Conservation (phyloP, 2,888 invertebrate species). For the Drosophila incognita region DNA sequence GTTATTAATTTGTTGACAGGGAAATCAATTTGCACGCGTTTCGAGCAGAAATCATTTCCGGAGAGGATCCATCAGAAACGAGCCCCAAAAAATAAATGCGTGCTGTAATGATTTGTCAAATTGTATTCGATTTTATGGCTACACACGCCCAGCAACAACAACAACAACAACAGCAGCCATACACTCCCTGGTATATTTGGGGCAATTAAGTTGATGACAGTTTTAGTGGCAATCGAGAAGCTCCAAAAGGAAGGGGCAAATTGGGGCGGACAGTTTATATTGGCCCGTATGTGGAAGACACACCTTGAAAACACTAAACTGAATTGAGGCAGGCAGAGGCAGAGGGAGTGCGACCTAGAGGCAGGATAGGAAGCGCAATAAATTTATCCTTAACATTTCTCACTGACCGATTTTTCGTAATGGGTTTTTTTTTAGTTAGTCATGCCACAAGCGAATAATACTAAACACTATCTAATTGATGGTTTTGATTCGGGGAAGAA, state of each 20-base stretch:
- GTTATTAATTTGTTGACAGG: slow-evolving; percentile 69
- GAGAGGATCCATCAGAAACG: slow-evolving; percentile 36
- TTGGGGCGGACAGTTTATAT: slow-evolving; percentile 6
- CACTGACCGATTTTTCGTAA: slow-evolving; percentile 14
- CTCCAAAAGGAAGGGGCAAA: neutral
- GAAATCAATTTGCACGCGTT: slow-evolving; percentile 62
- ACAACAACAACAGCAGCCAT: slow-evolving; percentile 5
- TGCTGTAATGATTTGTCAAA: slow-evolving; percentile 61
- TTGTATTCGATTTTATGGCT: slow-evolving; percentile 57
- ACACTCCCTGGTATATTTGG: slow-evolving; percentile 61
- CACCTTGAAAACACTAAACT: slow-evolving; percentile 45
- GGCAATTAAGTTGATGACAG: slow-evolving; percentile 78
- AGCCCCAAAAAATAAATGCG: slow-evolving; percentile 33
- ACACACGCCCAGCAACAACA: slow-evolving; percentile 39
- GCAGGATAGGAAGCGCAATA: slow-evolving; percentile 38
- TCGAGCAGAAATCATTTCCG: slow-evolving; percentile 36
- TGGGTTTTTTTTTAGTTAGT: slow-evolving; percentile 15
- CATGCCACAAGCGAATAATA: slow-evolving; percentile 7
- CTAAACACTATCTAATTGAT: neutral
- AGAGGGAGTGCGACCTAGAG: neutral
- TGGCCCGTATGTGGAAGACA: slow-evolving; percentile 21
- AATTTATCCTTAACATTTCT: slow-evolving; percentile 21
- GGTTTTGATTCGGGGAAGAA: neutral
- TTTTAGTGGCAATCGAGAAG: slow-evolving; percentile 65
- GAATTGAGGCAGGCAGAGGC: slow-evolving; percentile 5